Evolutionary conservation across 2,113 vertebrate genomes (phyloP).

Genomic region (Tenrec ecaudatus): DNA sequence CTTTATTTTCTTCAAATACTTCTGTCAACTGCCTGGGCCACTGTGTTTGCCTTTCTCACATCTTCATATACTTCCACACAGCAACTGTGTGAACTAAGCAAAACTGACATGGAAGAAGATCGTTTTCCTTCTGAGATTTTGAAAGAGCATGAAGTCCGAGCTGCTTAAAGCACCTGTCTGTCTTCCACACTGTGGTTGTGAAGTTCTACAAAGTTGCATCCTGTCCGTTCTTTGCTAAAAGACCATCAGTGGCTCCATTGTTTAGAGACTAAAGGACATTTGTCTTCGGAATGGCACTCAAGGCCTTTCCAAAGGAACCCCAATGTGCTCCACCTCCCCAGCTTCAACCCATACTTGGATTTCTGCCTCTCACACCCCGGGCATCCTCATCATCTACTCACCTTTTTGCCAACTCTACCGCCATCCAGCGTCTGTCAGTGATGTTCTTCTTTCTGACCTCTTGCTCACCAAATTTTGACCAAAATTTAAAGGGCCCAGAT

Average conservation of each 20-base stretch:
- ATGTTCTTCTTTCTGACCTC: background rate
- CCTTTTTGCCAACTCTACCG: background rate
- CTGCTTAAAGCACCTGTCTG: background rate
- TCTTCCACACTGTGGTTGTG: background rate
- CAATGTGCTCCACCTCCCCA: background rate
- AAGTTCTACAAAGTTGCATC: background rate
- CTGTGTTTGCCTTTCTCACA: background rate
- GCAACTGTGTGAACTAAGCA: background rate
- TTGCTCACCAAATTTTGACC: background rate
- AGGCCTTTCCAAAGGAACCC: background rate
- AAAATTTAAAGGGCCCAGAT: background rate
- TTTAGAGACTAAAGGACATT: background rate
- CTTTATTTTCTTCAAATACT: background rate
- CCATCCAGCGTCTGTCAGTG: background rate
- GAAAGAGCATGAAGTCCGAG: background rate
- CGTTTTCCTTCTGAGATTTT: background rate
- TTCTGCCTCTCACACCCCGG: background rate
- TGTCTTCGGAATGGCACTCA: background rate
- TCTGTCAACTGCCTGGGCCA: background rate
- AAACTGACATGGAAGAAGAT: background rate
- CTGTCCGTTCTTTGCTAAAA: background rate
- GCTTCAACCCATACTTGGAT: too few relatives aligned
- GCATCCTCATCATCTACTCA: background rate
- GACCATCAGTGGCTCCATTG: background rate
- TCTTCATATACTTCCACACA: background rate